Percentiles rank a stretch among this genome's conserved stretches.
Conservation (phyloP, 2,888 invertebrate species). For the Leptopterna dolabrata region DNA sequence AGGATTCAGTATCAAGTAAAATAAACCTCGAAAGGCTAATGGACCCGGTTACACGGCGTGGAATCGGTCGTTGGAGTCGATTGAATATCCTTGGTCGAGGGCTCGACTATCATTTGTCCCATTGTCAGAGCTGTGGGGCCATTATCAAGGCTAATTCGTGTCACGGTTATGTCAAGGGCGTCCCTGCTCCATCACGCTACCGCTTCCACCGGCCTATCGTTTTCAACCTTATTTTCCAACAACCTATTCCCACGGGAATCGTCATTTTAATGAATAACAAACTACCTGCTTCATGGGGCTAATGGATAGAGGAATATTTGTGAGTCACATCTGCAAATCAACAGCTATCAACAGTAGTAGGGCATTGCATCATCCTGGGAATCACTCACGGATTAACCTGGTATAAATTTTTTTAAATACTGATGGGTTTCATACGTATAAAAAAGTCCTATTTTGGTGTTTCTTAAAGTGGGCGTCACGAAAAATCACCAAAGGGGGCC, state of each 20-base stretch:
- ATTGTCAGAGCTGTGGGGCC: slow-evolving; percentile 35
- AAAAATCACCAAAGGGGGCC: too few relatives aligned
- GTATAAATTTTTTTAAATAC: too few relatives aligned
- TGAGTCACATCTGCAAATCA: background rate
- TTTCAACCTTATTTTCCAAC: background rate
- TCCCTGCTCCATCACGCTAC: background rate
- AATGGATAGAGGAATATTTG: background rate
- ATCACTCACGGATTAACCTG: too few relatives aligned
- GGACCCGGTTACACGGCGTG: background rate
- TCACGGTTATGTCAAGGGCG: slow-evolving; percentile 42
- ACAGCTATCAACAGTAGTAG: too few relatives aligned
- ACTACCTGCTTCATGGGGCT: background rate
- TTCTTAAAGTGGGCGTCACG: too few relatives aligned
- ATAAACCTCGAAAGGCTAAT: background rate
- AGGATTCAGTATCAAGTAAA: too few relatives aligned
- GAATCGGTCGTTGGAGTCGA: background rate
- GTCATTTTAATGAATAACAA: background rate
- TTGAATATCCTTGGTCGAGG: background rate
- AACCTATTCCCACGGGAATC: background rate
- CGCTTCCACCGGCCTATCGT: background rate
- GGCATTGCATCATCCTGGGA: too few relatives aligned
- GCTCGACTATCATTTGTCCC: slow-evolving; percentile 8
- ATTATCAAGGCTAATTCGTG: slow-evolving; percentile 41
- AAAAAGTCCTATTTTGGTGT: too few relatives aligned
- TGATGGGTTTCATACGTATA: too few relatives aligned